Base-by-base conservation (phyloP, 2,797 vertebrate genomes). In the Molossus alvarezi region DNA sequence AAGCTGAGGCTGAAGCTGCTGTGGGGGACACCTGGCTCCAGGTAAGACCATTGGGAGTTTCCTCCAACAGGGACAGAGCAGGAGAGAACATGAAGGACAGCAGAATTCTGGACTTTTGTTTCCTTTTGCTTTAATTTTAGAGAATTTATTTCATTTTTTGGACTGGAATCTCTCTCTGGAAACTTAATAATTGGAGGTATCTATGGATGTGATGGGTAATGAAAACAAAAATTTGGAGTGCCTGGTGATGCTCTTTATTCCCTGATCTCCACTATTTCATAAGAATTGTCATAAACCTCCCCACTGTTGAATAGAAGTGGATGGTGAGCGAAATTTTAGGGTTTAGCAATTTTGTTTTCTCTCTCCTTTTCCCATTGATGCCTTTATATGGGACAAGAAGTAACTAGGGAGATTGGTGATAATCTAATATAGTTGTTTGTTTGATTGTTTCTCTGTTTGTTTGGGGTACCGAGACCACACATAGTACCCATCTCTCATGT, bases 101-200 rank as follows among this genome's bases (percentile, higher is more conserved):
- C n/a, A 37, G n/a, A 62, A 62, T 73, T 73, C 69, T 29, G 45
- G 12, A 41, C 23, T 41, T 23, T 3, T 20, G 25, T 91, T 82
- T 73, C 7, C 14, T 29, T 90, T 51, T 29, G 27, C 45, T 27
- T 41, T 8, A 64, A 81, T 60, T 45, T 29, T 17, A 73, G n/a
- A 67, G 57, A 73, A 17, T 91, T 41, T 29, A 37, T 64, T 53
- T 91, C n/a, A 83, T 82, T 83, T 83, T 67, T 82, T 62, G 57
- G 45, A 60, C 57, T 91, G 73, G n/a, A 73, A 55, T 29, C 73
- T 91, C 37, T 90, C 37, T 69, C 53, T 58, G 29, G 27, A 90
- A 80, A 80, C 58, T 33, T 33, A 69, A 58, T 48, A 25, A 62
- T 29, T 37, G 23, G 57, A 64, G 79, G n/a, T 41, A 53, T 5